These are phyloP conservation scores for Lepidurus packardi DNA, from an alignment of 1,140 invertebrate species.

Conservation along the genomic window DNA sequence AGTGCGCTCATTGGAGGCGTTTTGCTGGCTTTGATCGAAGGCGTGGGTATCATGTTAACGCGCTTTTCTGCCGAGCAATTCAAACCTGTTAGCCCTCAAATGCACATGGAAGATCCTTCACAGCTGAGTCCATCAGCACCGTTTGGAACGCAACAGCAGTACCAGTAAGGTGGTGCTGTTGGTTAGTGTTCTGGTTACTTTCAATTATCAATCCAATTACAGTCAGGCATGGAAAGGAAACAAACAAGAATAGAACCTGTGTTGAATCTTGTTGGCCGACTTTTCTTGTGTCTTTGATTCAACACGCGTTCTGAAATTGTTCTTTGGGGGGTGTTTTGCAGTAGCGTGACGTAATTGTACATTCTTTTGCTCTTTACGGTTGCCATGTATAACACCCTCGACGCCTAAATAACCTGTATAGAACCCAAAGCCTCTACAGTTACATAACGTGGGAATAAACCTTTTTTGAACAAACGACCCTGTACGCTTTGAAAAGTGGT, in stretches of 20 bases:
- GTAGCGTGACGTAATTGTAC: background rate
- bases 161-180: conserved; percentile 24
- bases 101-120: conserved; percentile 40
- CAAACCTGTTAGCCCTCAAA: conserved; percentile 62
- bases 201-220: background rate
- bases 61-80: conserved; percentile 84
- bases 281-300: background rate
- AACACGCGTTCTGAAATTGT: background rate
- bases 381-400: conserved; percentile 24
- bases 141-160: conserved; percentile 33
- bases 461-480: conserved; percentile 20
- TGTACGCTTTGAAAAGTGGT: background rate
- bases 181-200: background rate
- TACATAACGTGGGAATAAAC: conserved; percentile 35
- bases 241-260: background rate
- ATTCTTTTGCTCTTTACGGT: background rate
- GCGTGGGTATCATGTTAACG: conserved; percentile 87
- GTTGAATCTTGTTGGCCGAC: background rate
- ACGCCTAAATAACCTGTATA: conserved; percentile 29
- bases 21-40: conserved; percentile 91
- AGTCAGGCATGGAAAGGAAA: background rate
- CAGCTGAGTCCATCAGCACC: background rate
- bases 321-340: background rate
- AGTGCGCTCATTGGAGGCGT: conserved; percentile 93
- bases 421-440: conserved; percentile 38